Conservation (phyloP, 2,888 invertebrate genomes). For the Chrysotoxum bicinctum region DNA sequence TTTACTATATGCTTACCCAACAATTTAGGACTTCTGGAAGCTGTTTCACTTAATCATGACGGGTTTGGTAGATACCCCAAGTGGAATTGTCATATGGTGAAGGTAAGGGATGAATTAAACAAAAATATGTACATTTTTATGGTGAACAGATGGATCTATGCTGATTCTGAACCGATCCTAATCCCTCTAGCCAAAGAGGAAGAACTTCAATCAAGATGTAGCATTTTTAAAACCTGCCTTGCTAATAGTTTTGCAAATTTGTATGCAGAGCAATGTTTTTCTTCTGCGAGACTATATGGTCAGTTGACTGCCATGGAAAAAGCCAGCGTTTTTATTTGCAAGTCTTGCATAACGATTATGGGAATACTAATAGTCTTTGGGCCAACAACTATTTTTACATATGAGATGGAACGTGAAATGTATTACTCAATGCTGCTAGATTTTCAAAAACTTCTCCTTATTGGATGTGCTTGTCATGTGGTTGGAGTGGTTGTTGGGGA, state of each 20-base stretch:
- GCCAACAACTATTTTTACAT: constrained; percentile 70
- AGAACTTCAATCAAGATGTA: background rate
- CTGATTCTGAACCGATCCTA: background rate
- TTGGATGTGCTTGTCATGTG: constrained; percentile 25
- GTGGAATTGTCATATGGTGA: constrained; percentile 75
- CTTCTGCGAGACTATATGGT: constrained; percentile 1
- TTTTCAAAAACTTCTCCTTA: constrained; percentile 1
- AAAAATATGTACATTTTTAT: constrained; percentile 63
- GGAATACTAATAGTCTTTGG: constrained; percentile 55
- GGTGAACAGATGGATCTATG: constrained; percentile 71
- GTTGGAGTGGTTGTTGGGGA: background rate
- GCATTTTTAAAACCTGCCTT: constrained; percentile 19
- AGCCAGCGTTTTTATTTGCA: constrained; percentile 18
- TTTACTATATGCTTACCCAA: constrained; percentile 13
- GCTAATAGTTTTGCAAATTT: constrained; percentile 43
- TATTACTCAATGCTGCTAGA: constrained; percentile 63
- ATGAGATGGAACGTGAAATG: constrained; percentile 73
- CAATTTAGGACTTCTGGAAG: constrained; percentile 54
- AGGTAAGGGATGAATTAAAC: constrained; percentile 63
- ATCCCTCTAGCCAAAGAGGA: background rate
- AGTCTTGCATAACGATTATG: constrained; percentile 24
- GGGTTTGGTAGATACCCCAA: constrained; percentile 75
- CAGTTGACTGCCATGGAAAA: constrained; percentile 33
- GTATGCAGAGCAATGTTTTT: constrained; percentile 24
- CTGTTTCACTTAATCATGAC: constrained; percentile 72